phyloP scores from a whole-genome alignment of 2,113 vertebrate species.

The Psilopsiagon aymara region DNA sequence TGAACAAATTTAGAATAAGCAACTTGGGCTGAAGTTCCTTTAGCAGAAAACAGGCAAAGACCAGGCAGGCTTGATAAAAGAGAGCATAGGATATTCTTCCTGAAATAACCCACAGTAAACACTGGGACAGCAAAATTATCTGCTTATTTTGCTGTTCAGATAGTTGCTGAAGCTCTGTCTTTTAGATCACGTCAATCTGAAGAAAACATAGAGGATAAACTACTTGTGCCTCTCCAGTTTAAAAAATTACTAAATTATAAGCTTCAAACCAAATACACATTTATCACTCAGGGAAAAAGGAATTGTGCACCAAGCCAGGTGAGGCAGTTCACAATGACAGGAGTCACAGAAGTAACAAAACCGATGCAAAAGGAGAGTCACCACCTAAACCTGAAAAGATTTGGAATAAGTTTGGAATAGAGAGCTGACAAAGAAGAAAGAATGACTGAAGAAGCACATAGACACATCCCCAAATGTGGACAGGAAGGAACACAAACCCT shows the following conservation, averaged over 20 bases:
- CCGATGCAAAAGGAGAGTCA: not conserved
- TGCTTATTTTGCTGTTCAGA: not conserved
- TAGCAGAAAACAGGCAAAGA: constrained; percentile 42
- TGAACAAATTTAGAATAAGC: constrained; percentile 64
- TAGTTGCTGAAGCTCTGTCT: not conserved
- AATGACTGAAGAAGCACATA: not conserved
- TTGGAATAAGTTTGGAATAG: not conserved
- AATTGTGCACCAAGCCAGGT: not conserved
- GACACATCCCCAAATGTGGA: not conserved
- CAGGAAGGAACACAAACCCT: not conserved
- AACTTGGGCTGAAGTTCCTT: constrained; percentile 42
- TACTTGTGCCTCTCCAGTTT: not conserved
- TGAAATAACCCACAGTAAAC: constrained; percentile 17
- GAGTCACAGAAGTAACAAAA: not conserved
- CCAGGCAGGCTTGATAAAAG: not conserved
- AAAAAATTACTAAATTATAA: not conserved
- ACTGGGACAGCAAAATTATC: not conserved
- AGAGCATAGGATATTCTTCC: constrained; percentile 5
- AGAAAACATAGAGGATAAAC: not conserved
- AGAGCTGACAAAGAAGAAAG: not conserved
- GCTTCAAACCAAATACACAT: not conserved
- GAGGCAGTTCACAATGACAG: not conserved
- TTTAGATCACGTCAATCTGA: not conserved
- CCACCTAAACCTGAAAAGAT: not conserved
- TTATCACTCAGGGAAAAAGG: not conserved